Evolutionary conservation across 1,140 invertebrate genomes (phyloP).

Genomic region (Popillia japonica): DNA sequence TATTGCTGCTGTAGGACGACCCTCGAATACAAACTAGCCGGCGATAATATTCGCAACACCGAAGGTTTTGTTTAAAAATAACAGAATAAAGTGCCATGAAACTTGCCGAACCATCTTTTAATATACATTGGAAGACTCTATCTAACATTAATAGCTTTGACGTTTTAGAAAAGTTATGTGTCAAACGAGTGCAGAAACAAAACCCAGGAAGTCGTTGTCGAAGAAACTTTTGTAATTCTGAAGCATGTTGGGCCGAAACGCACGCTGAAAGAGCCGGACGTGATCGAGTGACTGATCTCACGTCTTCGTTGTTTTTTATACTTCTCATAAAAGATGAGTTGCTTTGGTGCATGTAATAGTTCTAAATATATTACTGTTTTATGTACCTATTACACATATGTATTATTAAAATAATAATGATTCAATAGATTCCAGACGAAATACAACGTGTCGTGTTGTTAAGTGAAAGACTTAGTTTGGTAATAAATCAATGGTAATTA

Average conservation of each 20-base stretch:
- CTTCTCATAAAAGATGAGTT: neutral
- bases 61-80: conserved; percentile 10
- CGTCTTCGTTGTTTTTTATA: neutral
- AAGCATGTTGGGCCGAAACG: neutral
- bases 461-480: too few relatives aligned
- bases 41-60: conserved; percentile 13
- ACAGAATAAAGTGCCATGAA: neutral
- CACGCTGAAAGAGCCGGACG: neutral
- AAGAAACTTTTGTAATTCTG: conserved; percentile 18
- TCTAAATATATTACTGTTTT: too few relatives aligned
- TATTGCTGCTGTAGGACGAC: conserved; percentile 16
- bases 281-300: neutral
- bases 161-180: conserved; percentile 15
- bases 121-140: neutral
- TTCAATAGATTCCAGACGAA: too few relatives aligned
- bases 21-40: neutral
- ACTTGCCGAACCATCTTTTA: conserved; percentile 11
- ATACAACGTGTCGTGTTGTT: too few relatives aligned
- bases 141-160: conserved; percentile 3
- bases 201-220: neutral
- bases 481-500: too few relatives aligned
- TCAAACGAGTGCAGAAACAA: conserved; percentile 8
- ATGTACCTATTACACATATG: too few relatives aligned
- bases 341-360: neutral
- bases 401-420: too few relatives aligned